Evolutionary conservation across 2,113 vertebrate genomes (phyloP).

Genomic region (Alces alces): DNA sequence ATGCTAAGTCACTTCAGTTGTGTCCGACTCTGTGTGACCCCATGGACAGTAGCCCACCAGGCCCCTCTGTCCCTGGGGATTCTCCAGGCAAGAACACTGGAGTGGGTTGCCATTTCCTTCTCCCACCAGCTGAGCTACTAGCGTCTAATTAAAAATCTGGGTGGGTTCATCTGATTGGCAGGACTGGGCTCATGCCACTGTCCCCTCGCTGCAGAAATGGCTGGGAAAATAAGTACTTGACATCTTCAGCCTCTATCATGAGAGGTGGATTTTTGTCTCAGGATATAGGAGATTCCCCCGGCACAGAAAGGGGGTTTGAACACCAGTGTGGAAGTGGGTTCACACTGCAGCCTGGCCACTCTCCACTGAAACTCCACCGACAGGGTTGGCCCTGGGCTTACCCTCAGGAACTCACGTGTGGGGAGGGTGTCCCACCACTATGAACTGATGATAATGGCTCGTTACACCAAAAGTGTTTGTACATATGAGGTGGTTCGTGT

Average conservation of each 20-base stretch:
- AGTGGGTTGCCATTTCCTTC: not conserved
- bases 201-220: not conserved
- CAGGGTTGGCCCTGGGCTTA: not conserved
- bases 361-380: not conserved
- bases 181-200: not conserved
- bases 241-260: not conserved
- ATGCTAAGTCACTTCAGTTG: too few relatives aligned
- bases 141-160: not conserved
- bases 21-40: not conserved
- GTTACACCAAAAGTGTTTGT: fast-evolving
- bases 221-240: not conserved
- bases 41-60: not conserved
- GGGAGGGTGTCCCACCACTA: fast-evolving
- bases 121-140: not conserved
- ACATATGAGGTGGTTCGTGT: fast-evolving
- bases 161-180: not conserved
- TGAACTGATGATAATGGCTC: too few relatives aligned
- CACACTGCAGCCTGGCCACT: fast-evolving
- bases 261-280: not conserved
- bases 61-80: not conserved
- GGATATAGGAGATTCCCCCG: not conserved
- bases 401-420: not conserved
- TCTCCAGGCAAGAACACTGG: not conserved
- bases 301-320: not conserved
- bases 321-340: not conserved